Evolutionary conservation across 92 coral and sea anemone species (phyloP).

Genomic region (Zoanthus sociatus): DNA sequence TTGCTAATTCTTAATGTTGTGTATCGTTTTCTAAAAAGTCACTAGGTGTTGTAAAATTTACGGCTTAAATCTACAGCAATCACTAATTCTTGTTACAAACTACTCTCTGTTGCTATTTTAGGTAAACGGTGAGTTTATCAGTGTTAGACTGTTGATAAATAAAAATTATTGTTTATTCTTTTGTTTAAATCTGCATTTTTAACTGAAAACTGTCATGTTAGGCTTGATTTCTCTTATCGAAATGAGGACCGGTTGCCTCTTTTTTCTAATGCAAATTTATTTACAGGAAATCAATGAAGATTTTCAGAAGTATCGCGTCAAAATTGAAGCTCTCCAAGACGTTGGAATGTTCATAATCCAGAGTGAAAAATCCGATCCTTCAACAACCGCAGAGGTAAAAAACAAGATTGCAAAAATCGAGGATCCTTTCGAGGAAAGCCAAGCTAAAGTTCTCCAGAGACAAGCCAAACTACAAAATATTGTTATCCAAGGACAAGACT

Average conservation of each 20-base stretch:
- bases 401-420: conserved; percentile 70
- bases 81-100: too few species aligned
- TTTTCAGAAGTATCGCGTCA: conserved; percentile 79
- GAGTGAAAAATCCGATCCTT: conserved; percentile 84
- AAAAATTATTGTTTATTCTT: too few species aligned
- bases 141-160: too few species aligned
- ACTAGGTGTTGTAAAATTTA: too few species aligned
- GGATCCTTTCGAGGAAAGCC: conserved; percentile 82
- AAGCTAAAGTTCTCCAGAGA: conserved; percentile 78
- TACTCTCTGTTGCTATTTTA: too few species aligned
- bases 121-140: too few species aligned
- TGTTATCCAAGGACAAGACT: conserved; percentile 79
- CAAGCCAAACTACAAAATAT: conserved; percentile 88
- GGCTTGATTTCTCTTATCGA: not conserved
- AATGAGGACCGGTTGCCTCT: too few species aligned
- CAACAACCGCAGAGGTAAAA: conserved; percentile 81
- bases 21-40: too few species aligned
- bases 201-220: not conserved
- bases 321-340: conserved; percentile 86
- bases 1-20: too few species aligned
- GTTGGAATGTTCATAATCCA: conserved; percentile 68
- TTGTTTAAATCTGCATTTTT: too few species aligned
- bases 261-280: not conserved
- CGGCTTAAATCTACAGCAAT: too few species aligned
- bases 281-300: conserved; percentile 80